A percentile compares a stretch with the other conserved stretches of the same genome.
phyloP scores from a whole-genome alignment of 2,888 invertebrate genomes.

The Nemotelus pantherinus region DNA sequence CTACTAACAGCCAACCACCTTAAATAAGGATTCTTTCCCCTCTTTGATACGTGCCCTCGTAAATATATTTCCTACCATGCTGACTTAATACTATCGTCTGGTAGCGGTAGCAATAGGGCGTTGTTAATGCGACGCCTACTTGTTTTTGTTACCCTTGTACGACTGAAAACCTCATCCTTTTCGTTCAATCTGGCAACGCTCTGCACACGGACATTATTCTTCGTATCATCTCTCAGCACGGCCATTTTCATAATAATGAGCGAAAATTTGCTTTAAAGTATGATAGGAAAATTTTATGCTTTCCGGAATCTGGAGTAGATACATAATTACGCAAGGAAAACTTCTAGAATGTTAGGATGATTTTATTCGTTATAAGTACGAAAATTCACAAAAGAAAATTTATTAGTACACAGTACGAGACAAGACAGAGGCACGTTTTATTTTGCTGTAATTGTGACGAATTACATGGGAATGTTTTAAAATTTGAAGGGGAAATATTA shows the following conservation, averaged over 20 bases:
- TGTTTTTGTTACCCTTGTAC: conserved; percentile 27
- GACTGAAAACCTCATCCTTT: neutral
- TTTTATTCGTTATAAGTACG: too few species aligned
- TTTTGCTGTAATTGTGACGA: neutral
- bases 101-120: neutral
- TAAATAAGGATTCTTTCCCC: conserved; percentile 24
- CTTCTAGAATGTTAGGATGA: too few species aligned
- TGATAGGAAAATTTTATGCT: conserved; percentile 6
- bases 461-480: conserved; percentile 4
- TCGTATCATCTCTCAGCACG: neutral
- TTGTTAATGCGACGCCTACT: conserved; percentile 32
- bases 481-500: neutral
- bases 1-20: neutral
- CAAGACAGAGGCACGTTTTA: too few species aligned
- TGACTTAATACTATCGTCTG: neutral
- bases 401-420: too few species aligned
- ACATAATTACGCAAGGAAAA: too few species aligned
- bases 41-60: neutral
- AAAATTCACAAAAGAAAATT: too few species aligned
- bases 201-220: neutral
- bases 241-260: conserved; percentile 9
- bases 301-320: neutral
- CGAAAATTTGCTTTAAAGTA: conserved; percentile 37
- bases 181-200: neutral
- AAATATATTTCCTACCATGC: neutral